Evolutionary conservation across 2,113 vertebrate genomes (phyloP).

Genomic region (Loxodonta africana): DNA sequence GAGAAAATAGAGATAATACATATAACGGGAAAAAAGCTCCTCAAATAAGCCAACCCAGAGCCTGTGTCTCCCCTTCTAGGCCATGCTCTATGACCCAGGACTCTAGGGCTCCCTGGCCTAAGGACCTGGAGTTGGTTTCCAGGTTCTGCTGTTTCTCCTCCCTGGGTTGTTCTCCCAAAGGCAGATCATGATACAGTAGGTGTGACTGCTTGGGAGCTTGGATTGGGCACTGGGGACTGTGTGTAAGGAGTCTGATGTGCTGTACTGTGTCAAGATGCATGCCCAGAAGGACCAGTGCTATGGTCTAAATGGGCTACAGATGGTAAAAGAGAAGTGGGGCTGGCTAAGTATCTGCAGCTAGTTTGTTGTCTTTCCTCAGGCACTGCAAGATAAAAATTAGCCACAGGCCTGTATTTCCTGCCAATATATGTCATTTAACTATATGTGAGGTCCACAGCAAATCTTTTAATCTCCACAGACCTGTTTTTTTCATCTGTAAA

Average conservation of each 20-base stretch:
- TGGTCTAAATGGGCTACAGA: neutral
- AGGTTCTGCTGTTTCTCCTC: neutral
- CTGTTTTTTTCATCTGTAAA: neutral
- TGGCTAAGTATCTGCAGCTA: neutral
- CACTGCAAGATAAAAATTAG: neutral
- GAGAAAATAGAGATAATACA: neutral
- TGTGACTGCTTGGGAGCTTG: neutral
- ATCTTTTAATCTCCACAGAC: neutral
- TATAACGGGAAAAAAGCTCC: neutral
- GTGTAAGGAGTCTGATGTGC: neutral
- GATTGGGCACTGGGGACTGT: neutral
- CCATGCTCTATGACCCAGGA: too few relatives aligned
- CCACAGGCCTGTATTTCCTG: neutral
- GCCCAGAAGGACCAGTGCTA: neutral
- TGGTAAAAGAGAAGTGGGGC: neutral
- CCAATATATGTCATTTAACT: neutral
- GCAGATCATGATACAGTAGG: fast-evolving
- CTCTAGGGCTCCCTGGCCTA: neutral
- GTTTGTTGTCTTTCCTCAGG: neutral
- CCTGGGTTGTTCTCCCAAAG: neutral
- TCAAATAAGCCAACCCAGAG: neutral
- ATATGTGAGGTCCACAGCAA: neutral
- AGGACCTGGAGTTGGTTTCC: neutral
- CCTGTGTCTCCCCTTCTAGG: neutral
- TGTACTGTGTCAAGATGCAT: neutral